A percentile compares a stretch with the other conserved stretches of the same genome.
Conservation (phyloP, 2,888 invertebrate genomes). For the Drosophila engyochracea region DNA sequence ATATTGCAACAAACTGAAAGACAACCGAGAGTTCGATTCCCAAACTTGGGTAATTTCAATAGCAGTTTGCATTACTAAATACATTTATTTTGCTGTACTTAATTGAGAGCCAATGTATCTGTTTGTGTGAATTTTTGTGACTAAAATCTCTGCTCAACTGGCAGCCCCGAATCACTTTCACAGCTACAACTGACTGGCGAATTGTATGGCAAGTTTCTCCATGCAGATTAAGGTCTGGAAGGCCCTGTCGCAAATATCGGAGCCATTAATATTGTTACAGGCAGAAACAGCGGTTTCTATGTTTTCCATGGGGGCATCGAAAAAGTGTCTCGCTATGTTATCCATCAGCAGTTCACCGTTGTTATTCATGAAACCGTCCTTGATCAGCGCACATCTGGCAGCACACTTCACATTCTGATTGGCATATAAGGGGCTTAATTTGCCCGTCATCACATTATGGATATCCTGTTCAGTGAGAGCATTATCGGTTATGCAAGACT, state of each 20-base stretch:
- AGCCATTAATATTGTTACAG: slow-evolving; percentile 42
- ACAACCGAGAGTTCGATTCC: background rate
- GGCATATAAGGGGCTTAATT: slow-evolving; percentile 24
- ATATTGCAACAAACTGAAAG: background rate
- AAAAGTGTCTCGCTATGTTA: slow-evolving; percentile 22
- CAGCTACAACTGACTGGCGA: background rate
- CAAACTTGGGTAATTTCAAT: background rate
- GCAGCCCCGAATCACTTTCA: background rate
- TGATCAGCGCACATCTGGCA: slow-evolving; percentile 48
- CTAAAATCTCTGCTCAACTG: background rate
- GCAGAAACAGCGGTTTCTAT: slow-evolving; percentile 25
- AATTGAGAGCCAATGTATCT: background rate
- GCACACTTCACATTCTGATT: slow-evolving; percentile 64
- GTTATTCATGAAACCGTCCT: slow-evolving; percentile 51
- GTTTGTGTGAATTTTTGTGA: background rate
- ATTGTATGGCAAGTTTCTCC: background rate
- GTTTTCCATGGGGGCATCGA: background rate
- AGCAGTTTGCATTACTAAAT: slow-evolving; percentile 9
- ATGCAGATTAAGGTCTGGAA: slow-evolving; percentile 50
- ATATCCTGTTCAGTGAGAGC: slow-evolving; percentile 47
- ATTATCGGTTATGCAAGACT: slow-evolving; percentile 51
- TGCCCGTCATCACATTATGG: slow-evolving; percentile 41
- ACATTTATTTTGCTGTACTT: slow-evolving; percentile 16
- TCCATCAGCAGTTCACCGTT: slow-evolving; percentile 32
- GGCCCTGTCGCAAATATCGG: slow-evolving; percentile 61